Evolutionary conservation across 2,113 vertebrate species (phyloP), one percentile per base, ranked within the genome.

Genomic region (Peromyscus californicus): DNA sequence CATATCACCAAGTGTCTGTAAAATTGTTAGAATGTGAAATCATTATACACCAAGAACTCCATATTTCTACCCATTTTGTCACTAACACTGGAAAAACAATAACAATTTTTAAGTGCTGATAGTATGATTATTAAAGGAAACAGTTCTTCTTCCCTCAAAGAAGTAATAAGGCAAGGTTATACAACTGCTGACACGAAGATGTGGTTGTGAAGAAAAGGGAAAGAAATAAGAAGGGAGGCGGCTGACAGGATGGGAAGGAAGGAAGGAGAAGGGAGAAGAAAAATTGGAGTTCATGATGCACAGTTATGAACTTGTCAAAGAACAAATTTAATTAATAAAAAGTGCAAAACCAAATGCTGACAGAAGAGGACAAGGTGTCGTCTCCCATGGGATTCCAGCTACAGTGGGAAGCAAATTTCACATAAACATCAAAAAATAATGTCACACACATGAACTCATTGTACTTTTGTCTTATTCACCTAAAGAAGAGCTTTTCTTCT

Each of bases 231-330:
- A 42, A 63, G 36, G 7, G 4, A 36, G 29, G 5, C 9, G 12
- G 4, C 48, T 31, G 31, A 33, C 0, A 9, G 8, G 15, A 3
- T 63, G 7, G 39, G 8, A 11, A 0, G 63, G 10, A 48, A 48
- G 15, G 13, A 85, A 16, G 12, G 13, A 84, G 15, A 26, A 39
- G 22, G 13, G 36, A 24, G 29, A 22, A 42, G 57, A 42, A 84
- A 42, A 63, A 63, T 17, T 39, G 6, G 36, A 63, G 24, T 29
- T 84, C 13, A 84, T 42, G 61, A 63, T 61, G 22, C 22, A n/a
- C 51, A n/a, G 22, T 29, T 42, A 84, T 17, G n/a, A 31, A 84
- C 24, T 19, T 12, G 24, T 84, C 15, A 5, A 84, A 63, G 57
- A 42, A 84, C 7, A 31, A n/a, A 39, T 59, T 83, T 39, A 83